Base-by-base conservation (phyloP, 2,797 vertebrate species). In the Trematomus bernacchii region DNA sequence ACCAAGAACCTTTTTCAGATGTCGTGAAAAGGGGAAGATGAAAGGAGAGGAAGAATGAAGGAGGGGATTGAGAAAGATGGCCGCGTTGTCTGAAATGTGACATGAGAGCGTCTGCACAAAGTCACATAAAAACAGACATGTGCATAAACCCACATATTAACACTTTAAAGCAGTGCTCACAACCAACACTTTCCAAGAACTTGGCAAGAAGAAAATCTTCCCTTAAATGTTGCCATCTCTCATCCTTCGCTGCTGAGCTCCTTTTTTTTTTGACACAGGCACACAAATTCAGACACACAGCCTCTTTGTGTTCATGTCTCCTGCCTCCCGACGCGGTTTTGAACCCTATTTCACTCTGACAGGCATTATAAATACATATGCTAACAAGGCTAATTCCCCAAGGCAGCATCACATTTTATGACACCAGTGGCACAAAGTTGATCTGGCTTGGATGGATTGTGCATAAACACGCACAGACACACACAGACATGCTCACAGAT, bases 351-450 rank as follows among this genome's bases (percentile, higher is more conserved):
- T 86, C 84, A 46, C 46, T 72, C 74, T 92, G 91, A 90, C 91
- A 93, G 81, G 87, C 83, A 66, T 86, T 91, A 89, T 73, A 87
- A 84, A 89, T 90, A 90, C 89, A 89, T 85, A 91, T 83, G 88
- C 88, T 89, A 92, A 91, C 88, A 87, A 60, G 79, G 70, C 74
- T 92, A 91, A 94, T 93, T 92, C 90, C 88, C 77, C 16, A 18
- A 80, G 82, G 84, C 77, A 80, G 85, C 68, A 77, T 91, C 83
- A 75, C 78, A 71, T 89, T 89, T 90, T 76, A 84, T 86, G 90
- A 89, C 87, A 89, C 85, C 77, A 79, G 78, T 87, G 68, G 81
- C 83, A 70, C 63, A 73, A 16, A 51, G 82, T 52, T 85, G 87
- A 91, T 91, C 83, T 71, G 83, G 66, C 62, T 70, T 40, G 75